These are phyloP conservation scores for Sitta europaea DNA, from an alignment of 2,113 vertebrate genomes.

Conservation along the genomic window DNA sequence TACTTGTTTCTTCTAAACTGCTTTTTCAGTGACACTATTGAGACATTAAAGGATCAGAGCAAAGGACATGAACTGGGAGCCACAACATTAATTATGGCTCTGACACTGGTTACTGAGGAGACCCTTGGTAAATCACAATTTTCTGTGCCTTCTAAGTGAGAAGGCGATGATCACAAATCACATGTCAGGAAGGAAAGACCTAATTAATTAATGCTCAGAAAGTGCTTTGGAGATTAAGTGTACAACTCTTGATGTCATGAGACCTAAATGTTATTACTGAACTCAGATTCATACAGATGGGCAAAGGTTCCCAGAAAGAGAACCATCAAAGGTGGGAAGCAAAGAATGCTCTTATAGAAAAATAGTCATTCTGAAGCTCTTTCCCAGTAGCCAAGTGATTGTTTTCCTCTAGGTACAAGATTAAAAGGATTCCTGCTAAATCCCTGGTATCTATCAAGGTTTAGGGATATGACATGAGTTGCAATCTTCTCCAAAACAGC, in stretches of 20 bases:
- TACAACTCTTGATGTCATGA: background rate
- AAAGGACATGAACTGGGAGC: background rate
- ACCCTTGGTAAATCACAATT: background rate
- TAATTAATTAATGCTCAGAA: slow-evolving; percentile 29
- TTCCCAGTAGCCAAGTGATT: background rate
- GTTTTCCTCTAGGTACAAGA: background rate
- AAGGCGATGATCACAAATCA: background rate
- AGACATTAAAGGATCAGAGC: background rate
- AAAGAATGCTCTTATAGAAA: background rate
- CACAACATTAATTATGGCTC: background rate
- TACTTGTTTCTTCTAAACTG: background rate
- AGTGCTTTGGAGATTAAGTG: background rate
- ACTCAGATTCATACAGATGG: background rate
- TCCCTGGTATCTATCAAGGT: background rate
- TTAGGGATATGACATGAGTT: background rate
- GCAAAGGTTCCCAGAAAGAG: background rate
- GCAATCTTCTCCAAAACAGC: background rate
- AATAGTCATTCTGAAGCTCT: background rate
- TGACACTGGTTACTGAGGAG: background rate
- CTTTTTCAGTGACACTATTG: background rate
- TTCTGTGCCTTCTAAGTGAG: background rate
- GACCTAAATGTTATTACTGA: background rate
- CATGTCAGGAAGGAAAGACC: background rate
- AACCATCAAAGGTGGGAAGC: background rate
- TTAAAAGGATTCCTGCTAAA: slow-evolving; percentile 13